Conservation (phyloP, 2,113 vertebrate genomes). For the Chlamydotis undulata region DNA sequence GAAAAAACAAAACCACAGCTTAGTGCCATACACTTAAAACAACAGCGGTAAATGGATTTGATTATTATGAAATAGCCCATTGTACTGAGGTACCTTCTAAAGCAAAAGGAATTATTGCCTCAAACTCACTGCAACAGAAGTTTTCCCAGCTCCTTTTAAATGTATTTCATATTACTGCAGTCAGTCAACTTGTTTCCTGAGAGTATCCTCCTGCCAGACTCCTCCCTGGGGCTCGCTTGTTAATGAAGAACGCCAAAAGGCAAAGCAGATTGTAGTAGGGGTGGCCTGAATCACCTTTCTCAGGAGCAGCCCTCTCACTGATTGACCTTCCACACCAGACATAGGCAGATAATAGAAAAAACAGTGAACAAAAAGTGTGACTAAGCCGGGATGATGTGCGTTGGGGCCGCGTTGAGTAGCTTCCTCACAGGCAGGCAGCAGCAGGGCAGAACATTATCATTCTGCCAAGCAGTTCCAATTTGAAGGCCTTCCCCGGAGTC, state of each 20-base stretch:
- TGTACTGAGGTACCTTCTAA: neutral
- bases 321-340: neutral
- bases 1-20: neutral
- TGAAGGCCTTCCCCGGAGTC: neutral
- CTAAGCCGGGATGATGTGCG: neutral
- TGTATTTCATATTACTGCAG: neutral
- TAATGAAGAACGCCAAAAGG: neutral
- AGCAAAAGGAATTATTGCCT: neutral
- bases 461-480: neutral
- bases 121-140: neutral
- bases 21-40: neutral
- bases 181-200: neutral
- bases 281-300: neutral
- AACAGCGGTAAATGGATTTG: neutral
- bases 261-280: neutral
- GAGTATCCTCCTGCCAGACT: neutral
- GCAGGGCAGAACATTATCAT: neutral
- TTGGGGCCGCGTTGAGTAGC: neutral
- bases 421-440: neutral
- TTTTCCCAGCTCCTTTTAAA: neutral
- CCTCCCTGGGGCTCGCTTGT: neutral
- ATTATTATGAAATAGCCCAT: neutral
- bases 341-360: neutral
- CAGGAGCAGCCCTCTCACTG: neutral
- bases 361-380: neutral